phyloP scores from a whole-genome alignment of 2,113 vertebrate genomes.

The Xiphophorus hellerii region DNA sequence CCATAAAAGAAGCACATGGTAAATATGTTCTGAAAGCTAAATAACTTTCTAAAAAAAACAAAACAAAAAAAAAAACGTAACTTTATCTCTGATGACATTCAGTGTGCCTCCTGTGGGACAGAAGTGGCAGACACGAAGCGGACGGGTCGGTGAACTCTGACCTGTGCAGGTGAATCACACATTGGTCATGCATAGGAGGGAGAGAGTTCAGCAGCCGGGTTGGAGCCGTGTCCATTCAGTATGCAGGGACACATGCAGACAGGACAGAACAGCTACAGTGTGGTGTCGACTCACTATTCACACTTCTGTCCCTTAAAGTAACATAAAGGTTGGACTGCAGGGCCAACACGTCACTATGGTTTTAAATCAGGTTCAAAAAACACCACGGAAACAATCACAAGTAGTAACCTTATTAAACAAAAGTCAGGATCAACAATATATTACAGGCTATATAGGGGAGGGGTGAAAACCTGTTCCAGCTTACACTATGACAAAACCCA shows the following conservation, averaged over 20 bases:
- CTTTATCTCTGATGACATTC: not conserved
- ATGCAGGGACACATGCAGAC: constrained; percentile 20
- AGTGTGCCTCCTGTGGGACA: not conserved
- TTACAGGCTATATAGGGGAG: constrained; percentile 47
- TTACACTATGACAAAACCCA: constrained; percentile 36
- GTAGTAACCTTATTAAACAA: constrained; percentile 57
- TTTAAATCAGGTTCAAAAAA: constrained; percentile 38
- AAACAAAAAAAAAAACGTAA: not conserved
- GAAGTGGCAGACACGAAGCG: not conserved
- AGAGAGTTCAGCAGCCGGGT: no score
- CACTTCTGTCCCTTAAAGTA: constrained; percentile 38
- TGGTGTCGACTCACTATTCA: constrained; percentile 19
- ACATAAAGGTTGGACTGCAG: constrained; percentile 37
- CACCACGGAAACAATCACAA: constrained; percentile 65
- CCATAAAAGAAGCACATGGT: not conserved
- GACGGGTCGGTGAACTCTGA: not conserved
- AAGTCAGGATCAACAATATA: constrained; percentile 50
- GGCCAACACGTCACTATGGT: constrained; percentile 27
- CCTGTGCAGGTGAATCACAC: not conserved
- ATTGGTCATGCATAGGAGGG: constrained; percentile 43
- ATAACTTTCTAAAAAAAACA: not conserved
- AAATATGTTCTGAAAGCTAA: not conserved
- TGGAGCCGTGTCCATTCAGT: not conserved
- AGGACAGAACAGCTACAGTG: constrained; percentile 10
- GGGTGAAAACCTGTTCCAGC: constrained; percentile 45